Percentiles rank a stretch among this genome's conserved stretches.
These are phyloP conservation scores for Macrotrachela quadricornifera DNA, from an alignment of 1,140 invertebrate genomes.

Conservation along the genomic window DNA sequence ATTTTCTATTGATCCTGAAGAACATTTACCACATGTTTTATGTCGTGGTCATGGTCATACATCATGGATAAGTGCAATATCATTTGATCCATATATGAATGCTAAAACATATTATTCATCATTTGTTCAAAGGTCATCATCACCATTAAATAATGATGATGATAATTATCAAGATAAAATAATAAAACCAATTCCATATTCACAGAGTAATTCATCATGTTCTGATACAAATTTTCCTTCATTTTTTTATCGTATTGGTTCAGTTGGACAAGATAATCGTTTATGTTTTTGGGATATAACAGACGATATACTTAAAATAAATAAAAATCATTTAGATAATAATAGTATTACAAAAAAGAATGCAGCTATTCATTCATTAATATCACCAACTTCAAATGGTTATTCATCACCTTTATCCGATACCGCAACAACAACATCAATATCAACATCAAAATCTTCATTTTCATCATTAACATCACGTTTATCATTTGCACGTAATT, in stretches of 20 bases:
- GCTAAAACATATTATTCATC: no score
- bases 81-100: conserved; percentile 70
- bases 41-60: conserved; percentile 73
- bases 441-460: not conserved
- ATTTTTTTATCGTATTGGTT: conserved; percentile 56
- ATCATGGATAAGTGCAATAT: conserved; percentile 80
- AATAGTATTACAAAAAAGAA: conserved; percentile 6
- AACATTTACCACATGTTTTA: conserved; percentile 63
- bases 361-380: conserved; percentile 3
- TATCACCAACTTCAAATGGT: no score
- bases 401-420: not conserved
- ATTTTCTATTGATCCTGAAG: conserved; percentile 71
- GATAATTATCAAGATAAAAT: no score
- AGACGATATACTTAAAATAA: conserved; percentile 58
- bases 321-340: conserved; percentile 13
- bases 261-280: conserved; percentile 90
- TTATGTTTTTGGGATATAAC: conserved; percentile 94
- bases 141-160: conserved; percentile 30
- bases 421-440: not conserved
- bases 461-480: no score
- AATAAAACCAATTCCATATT: no score
- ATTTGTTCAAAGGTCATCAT: no score
- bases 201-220: no score
- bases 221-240: not conserved
- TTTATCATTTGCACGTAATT: no score